Conservation (phyloP, 37 sponge, comb jelly and placozoan species). For the Dysidea cf. avara region DNA sequence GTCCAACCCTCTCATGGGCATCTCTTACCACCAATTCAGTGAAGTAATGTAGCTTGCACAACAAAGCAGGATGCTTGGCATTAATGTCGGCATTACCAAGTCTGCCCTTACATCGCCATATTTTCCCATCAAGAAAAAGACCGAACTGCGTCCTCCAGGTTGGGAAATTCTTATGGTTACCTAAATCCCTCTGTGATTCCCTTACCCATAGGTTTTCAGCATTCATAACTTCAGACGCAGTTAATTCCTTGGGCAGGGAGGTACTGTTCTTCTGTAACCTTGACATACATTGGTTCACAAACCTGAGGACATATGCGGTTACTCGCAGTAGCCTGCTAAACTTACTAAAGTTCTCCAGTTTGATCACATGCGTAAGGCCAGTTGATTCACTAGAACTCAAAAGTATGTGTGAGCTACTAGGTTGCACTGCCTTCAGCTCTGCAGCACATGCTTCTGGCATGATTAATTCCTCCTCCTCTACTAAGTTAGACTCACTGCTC, state of each 20-base stretch:
- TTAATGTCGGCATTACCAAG: no score
- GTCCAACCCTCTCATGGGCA: no score
- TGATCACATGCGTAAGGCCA: slow-evolving; percentile 1
- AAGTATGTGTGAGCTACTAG: no score
- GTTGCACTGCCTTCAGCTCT: no score
- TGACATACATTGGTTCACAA: slow-evolving; percentile 10
- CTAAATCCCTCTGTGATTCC: slow-evolving; percentile 12
- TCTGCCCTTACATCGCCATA: slow-evolving; percentile 19
- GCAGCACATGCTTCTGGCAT: no score
- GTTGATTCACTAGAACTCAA: no score
- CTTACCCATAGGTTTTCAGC: slow-evolving; percentile 35
- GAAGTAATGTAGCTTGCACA: no score
- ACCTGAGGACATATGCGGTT: slow-evolving; percentile 28
- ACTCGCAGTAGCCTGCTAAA: slow-evolving; percentile 13
- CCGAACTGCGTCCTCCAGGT: slow-evolving; percentile 34
- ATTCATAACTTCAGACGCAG: not conserved
- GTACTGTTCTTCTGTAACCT: no score
- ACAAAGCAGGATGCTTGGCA: no score
- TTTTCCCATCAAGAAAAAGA: slow-evolving; percentile 8
- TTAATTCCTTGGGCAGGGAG: not conserved
- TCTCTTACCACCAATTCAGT: no score
- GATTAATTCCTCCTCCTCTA: no score
- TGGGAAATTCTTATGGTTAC: slow-evolving; percentile 18
- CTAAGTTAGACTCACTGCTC: no score
- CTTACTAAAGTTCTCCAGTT: slow-evolving; percentile 21